phyloP scores from a whole-genome alignment of 2,113 vertebrate genomes.

The Carassius auratus region DNA sequence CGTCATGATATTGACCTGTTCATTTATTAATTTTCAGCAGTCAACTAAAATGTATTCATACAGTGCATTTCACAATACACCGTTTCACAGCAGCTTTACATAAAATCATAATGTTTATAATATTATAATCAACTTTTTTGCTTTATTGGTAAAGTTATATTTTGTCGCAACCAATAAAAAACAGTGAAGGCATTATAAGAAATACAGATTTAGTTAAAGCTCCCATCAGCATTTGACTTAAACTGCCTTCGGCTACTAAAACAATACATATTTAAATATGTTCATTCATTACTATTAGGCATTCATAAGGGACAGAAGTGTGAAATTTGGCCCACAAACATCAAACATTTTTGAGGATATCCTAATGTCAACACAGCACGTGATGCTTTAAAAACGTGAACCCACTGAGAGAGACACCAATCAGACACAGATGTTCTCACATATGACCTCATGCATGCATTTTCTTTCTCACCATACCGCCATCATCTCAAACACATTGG shows the following conservation, averaged over 20 bases:
- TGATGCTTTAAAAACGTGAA: conserved; percentile 35
- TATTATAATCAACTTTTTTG: too few relatives aligned
- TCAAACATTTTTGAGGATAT: conserved; percentile 7
- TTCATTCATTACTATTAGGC: not conserved
- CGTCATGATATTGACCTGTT: not conserved
- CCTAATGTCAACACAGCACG: not conserved
- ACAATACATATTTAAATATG: not conserved
- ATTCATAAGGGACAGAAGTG: conserved; percentile 5
- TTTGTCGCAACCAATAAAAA: too few relatives aligned
- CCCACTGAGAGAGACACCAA: conserved; percentile 53
- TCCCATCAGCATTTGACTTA: not conserved
- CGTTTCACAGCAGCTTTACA: not conserved
- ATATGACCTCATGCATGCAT: conserved; percentile 56
- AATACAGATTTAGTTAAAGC: too few relatives aligned
- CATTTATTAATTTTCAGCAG: too few relatives aligned
- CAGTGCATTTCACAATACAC: not conserved
- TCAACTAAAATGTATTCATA: not conserved
- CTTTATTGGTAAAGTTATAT: too few relatives aligned
- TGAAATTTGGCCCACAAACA: conserved; percentile 33
- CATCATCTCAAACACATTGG: conserved; percentile 15
- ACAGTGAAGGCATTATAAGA: too few relatives aligned
- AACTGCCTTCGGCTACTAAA: not conserved
- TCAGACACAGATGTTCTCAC: conserved; percentile 70
- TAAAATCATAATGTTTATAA: too few relatives aligned
- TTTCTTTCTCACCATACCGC: conserved; percentile 50